Evolutionary conservation across 2,113 vertebrate species (phyloP).

Genomic region (Synchiropus splendidus): DNA sequence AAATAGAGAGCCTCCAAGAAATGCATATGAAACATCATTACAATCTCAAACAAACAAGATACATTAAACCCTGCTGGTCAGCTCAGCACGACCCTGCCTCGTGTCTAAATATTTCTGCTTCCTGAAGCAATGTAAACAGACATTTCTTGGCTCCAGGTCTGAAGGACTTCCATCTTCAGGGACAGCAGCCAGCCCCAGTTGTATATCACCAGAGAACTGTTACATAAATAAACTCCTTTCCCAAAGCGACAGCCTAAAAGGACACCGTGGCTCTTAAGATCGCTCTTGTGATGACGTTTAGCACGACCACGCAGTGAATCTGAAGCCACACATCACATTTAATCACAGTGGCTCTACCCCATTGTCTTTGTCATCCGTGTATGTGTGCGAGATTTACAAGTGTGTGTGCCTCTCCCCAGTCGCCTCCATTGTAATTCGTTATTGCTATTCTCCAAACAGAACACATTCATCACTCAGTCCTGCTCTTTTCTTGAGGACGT

Average conservation of each 20-base stretch:
- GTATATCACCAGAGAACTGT: conserved; percentile 18
- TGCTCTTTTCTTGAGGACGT: conserved; percentile 20
- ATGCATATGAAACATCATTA: too few relatives aligned
- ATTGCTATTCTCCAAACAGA: conserved; percentile 20
- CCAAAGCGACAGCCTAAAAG: conserved; percentile 18
- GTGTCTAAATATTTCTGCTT: conserved; percentile 2
- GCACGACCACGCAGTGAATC: conserved; percentile 5
- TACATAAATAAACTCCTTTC: conserved; percentile 39
- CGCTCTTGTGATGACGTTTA: conserved; percentile 18
- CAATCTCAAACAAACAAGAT: too few relatives aligned
- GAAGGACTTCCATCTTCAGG: conserved; percentile 5
- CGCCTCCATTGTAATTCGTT: conserved; percentile 34
- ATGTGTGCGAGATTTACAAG: conserved; percentile 6
- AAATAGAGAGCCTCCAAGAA: too few relatives aligned
- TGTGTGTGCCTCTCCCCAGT: background rate
- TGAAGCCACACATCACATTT: conserved; percentile 17
- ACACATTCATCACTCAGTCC: conserved; percentile 35
- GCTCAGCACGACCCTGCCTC: too few relatives aligned
- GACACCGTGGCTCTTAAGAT: too few relatives aligned
- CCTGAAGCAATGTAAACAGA: conserved; percentile 10
- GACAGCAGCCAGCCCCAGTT: conserved; percentile 5
- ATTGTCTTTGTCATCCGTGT: conserved; percentile 1
- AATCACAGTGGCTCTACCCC: conserved; percentile 23
- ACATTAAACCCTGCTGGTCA: too few relatives aligned
- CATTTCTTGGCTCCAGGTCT: conserved; percentile 11